Base-by-base conservation (phyloP, 2,113 vertebrate species). In the Myxocyprinus asiaticus region DNA sequence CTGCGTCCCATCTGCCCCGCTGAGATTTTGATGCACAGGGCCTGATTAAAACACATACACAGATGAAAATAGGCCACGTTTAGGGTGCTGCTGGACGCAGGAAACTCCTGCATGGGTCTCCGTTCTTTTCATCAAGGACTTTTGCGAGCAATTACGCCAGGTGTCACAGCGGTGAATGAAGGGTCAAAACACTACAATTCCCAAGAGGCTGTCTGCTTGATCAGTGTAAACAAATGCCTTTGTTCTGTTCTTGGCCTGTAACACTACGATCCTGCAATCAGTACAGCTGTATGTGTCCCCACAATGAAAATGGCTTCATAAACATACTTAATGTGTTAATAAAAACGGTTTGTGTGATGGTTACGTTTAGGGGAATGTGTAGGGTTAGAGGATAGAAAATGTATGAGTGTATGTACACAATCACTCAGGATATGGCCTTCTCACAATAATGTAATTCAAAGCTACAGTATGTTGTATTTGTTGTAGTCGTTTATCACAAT, bases 1-100 rank as follows among this genome's bases (percentile, higher is more conserved):
- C 90, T 89, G 85, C 81, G 71, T 82, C 88, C 91, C 92, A 93
- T 94, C 92, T 94, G 93, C 89, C 91, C 91, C 14, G 80, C 58
- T n/a, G 83, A 89, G 89, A 89, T 90, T 91, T 89, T 89, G 90
- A 93, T 85, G 90, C 90, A 92, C 83, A 84, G 86, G 83, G 86
- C 81, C 88, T 91, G 91, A 92, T 92, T 92, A 90, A 90, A 90
- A 89, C 84, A 59, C 55, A 82, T 81, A 67, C 33, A 61, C 51
- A 81, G 44, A 80, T 43, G 10, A 61, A 78, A 82, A 79, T 56
- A 79, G 67, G 78, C 79, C 69, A 76, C 73, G 56, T 15, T 47
- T 5, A 51, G 44, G 43, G 47, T 59, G 48, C 53, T 69, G 69
- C 44, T 80, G 81, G 76, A 53, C 9, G 42, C 45, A 55, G 67